A percentile compares a stretch with the other conserved stretches of the same genome.
Evolutionary conservation across 1,140 invertebrate species (phyloP).

Genomic region (Laodelphax striatellus): DNA sequence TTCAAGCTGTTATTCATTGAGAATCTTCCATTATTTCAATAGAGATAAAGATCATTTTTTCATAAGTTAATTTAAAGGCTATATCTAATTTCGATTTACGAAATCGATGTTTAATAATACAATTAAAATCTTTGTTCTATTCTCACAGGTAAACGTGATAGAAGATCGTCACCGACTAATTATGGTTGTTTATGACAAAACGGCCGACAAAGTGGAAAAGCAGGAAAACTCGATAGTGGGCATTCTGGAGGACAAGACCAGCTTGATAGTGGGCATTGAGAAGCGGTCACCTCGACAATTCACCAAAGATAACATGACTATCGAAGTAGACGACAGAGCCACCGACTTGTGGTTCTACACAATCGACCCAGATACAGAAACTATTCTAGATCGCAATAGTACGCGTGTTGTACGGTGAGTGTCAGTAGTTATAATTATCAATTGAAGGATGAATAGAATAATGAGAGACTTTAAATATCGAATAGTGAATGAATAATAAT

Average conservation of each 20-base stretch:
- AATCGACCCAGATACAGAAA: slow-evolving; percentile 64
- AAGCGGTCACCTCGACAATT: slow-evolving; percentile 56
- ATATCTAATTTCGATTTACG: no score
- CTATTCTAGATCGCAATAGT: slow-evolving; percentile 58
- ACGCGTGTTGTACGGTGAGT: slow-evolving; percentile 53
- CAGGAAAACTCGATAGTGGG: slow-evolving; percentile 49
- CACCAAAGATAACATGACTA: slow-evolving; percentile 51
- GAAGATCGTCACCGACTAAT: slow-evolving; percentile 59
- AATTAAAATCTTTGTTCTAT: neutral
- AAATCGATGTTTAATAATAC: no score
- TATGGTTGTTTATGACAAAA: slow-evolving; percentile 58
- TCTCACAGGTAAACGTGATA: slow-evolving; percentile 46
- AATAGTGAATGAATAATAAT: no score
- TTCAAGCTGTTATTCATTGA: no score
- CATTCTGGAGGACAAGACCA: slow-evolving; percentile 60
- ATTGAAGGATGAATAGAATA: no score
- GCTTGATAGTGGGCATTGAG: slow-evolving; percentile 64
- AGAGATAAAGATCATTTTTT: no score
- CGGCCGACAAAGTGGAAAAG: slow-evolving; percentile 54
- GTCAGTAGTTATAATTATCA: no score
- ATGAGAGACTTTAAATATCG: no score
- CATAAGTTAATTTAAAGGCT: no score
- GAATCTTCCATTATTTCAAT: no score
- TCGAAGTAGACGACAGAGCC: slow-evolving; percentile 57
- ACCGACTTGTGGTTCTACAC: slow-evolving; percentile 81